Percentiles rank a stretch among this genome's conserved stretches.
These are phyloP conservation scores for Montipora cactus DNA, from an alignment of 64 coral and sea anemone species.

Conservation along the genomic window DNA sequence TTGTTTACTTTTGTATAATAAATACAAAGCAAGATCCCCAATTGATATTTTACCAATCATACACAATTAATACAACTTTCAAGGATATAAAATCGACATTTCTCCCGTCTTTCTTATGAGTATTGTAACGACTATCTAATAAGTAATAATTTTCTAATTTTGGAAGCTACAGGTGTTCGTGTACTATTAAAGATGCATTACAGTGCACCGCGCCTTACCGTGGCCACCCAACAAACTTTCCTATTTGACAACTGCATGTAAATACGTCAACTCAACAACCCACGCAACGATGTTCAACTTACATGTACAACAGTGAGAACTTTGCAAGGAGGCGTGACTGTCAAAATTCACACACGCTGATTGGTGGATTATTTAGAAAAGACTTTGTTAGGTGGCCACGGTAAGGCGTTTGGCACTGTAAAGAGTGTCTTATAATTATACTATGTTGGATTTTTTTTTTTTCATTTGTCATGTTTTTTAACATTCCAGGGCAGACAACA, in stretches of 20 bases:
- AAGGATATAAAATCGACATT: neutral
- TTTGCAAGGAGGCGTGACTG: no score
- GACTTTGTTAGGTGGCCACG: no score
- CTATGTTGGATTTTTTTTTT: neutral
- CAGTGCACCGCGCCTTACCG: no score
- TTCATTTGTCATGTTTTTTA: neutral
- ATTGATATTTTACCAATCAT: neutral
- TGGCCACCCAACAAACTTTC: no score
- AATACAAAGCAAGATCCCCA: no score
- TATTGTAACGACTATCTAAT: neutral
- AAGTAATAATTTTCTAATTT: neutral
- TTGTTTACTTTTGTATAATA: no score
- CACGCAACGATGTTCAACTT: no score
- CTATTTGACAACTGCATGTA: no score
- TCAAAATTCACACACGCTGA: no score
- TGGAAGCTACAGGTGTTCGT: neutral
- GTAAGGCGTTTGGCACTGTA: no score
- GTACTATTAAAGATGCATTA: neutral
- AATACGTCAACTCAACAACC: no score
- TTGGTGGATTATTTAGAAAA: no score
- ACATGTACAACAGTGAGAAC: neutral
- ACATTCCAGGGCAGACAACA: slow-evolving; percentile 67
- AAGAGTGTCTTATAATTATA: neutral
- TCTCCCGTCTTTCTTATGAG: neutral
- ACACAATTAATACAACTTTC: neutral